Evolutionary conservation across 2,888 invertebrate genomes (phyloP).

Genomic region (Anticlea derivata): DNA sequence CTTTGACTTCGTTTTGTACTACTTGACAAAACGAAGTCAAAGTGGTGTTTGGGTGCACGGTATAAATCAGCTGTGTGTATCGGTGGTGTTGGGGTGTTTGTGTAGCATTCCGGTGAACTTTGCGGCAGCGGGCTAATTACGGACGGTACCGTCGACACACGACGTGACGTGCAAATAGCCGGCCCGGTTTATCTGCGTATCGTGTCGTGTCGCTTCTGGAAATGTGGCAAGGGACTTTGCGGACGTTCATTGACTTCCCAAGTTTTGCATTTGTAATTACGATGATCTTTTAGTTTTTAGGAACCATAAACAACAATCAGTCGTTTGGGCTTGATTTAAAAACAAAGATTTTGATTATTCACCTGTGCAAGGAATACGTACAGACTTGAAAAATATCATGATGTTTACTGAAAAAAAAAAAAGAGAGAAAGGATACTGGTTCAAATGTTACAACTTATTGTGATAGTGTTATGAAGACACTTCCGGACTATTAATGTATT

Average conservation of each 20-base stretch:
- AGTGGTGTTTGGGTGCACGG: slow-evolving; percentile 18
- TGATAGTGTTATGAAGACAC: background rate
- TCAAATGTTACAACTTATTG: too few relatives aligned
- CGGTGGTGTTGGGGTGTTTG: slow-evolving; percentile 50
- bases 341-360: too few relatives aligned
- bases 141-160: slow-evolving; percentile 52
- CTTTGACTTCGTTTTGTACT: slow-evolving; percentile 19
- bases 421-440: too few relatives aligned
- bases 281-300: too few relatives aligned
- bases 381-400: too few relatives aligned
- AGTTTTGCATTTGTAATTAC: slow-evolving; percentile 6
- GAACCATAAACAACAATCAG: too few relatives aligned
- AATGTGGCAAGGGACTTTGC: slow-evolving; percentile 11
- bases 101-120: slow-evolving; percentile 65
- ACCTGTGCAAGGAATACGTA: too few relatives aligned
- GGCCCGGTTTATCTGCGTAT: slow-evolving; percentile 57
- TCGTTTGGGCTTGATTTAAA: too few relatives aligned
- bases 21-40: slow-evolving; percentile 21
- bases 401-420: too few relatives aligned
- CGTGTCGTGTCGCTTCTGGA: slow-evolving; percentile 39
- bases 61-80: slow-evolving; percentile 31
- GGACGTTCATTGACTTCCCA: slow-evolving; percentile 13
- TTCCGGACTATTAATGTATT: slow-evolving; percentile 11
- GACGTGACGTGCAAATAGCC: slow-evolving; percentile 67
- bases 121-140: slow-evolving; percentile 73